Base-by-base conservation (phyloP, 2,888 invertebrate species). In the Cephus sareptanus region DNA sequence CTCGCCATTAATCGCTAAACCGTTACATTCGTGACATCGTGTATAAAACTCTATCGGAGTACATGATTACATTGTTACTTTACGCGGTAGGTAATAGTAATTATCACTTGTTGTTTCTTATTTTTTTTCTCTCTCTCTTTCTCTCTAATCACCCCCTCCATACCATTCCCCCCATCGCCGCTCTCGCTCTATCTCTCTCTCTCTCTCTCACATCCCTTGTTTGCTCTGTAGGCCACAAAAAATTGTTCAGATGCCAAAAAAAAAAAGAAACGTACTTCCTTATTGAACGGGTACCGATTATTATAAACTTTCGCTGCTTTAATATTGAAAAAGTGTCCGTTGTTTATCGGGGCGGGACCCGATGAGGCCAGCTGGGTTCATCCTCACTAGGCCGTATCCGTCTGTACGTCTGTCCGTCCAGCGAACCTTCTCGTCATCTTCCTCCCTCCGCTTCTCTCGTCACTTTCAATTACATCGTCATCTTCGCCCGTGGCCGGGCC, bases 21-120 rank as follows among this genome's bases (percentile, higher is more conserved):
- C 88, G 88, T 90, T 90, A 90, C 89, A 91, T 90, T 91, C 90
- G 90, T 90, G 91, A 91, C 91, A 90, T 89, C 84, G 89, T 90
- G 91, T 91, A 91, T 91, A 91, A 91, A 91, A 91, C 90, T 91
- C 90, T 91, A 91, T 90, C 87, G 88, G 91, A 90, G 90, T 90
- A 91, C 88, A 91, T 90, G 90, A 90, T 91, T 91, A 90, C 90
- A 89, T 89, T 88, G 89, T 86, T 84, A 81, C 81, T 85, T 83
- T 82, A 85, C 82, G 84, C 85, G 84, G 82, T 88, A 89, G 71
- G 89, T 90, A 88, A 87, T 89, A 89, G 83, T 89, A 90, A 88
- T 90, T 91, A 91, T 91, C 91, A 91, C 91, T 90, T 91, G 56
- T 56, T 56, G 56, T 56, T 56, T 56, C 23, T 56, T 56, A 56